Evolutionary conservation across 2,113 vertebrate genomes (phyloP), one percentile per base, ranked within the genome.

Genomic region (Brachyistius frenatus): DNA sequence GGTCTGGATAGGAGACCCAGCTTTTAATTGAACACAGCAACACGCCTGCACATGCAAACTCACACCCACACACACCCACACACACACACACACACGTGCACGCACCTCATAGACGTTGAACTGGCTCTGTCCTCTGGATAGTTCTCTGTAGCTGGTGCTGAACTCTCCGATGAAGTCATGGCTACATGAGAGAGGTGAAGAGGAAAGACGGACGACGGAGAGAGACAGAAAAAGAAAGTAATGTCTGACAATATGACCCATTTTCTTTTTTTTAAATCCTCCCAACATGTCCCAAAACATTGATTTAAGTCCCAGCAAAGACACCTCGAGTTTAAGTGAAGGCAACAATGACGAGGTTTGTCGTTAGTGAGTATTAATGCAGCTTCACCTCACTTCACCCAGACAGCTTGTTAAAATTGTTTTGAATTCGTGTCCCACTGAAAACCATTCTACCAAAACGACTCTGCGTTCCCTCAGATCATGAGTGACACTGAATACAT

Each of bases 91-190:
- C 5, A 65, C 16, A 77, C 23, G 64, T n/a, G n/a, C 1, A 32
- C 94, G 93, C 91, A 97, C 98, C 95, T 99, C 97, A 89, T 99
- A 99, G 16, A 99, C 96, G 0, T 99, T 99, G 93, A 99, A 99
- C 75, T 99, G 97, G 77, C 97, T 98, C 30, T 99, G 98, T 2
- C 98, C 98, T 92, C 97, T 95, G 0, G 98, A 97, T 66, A 99
- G 73, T 82, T 99, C 98, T 80, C 97, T 96, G 91, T 99, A 99
- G 92, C 97, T 98, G 85, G 98, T 99, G 90, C 96, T 98, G 93
- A 99, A 99, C 92, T 99, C 97, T 49, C 98, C 98, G 0, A 99
- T 99, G 83, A 98, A 99, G 93, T 99, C 98, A 70, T 99, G 98
- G 84, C 98, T 99, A 52, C 7, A 74, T 23, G 23, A 64, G 8